A percentile compares a stretch with the other conserved stretches of the same genome.
These are phyloP conservation scores for Staurois parvus DNA, from an alignment of 2,797 vertebrate genomes.

Conservation along the genomic window DNA sequence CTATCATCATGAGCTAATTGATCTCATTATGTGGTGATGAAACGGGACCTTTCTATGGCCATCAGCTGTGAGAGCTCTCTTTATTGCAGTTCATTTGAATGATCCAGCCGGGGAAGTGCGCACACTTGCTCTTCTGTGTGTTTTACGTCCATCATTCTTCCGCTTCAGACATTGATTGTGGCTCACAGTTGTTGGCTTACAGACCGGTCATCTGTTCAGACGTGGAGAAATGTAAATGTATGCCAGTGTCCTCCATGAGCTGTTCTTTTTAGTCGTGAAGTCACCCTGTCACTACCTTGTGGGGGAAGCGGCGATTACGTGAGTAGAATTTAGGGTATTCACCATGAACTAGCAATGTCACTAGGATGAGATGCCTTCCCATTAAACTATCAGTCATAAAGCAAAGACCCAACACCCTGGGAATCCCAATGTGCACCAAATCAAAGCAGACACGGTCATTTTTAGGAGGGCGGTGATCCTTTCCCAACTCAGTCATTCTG, in stretches of 20 bases:
- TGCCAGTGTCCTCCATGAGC: background rate
- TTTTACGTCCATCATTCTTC: slow-evolving; percentile 39
- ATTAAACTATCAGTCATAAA: no score
- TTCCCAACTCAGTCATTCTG: no score
- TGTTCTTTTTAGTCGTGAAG: background rate
- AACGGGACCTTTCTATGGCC: slow-evolving; percentile 55
- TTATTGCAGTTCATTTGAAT: accelerated
- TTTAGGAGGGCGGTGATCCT: no score
- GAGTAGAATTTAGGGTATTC: no score
- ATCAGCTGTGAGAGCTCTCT: background rate
- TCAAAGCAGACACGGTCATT: no score
- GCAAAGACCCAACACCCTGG: no score
- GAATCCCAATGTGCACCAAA: no score
- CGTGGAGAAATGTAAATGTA: background rate
- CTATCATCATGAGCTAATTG: no score
- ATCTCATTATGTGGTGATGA: slow-evolving; percentile 50
- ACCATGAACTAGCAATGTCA: no score
- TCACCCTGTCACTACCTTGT: no score
- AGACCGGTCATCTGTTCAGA: slow-evolving; percentile 42
- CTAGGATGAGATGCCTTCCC: no score
- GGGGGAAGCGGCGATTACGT: no score
- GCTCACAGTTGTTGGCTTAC: slow-evolving; percentile 58
- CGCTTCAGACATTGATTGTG: slow-evolving; percentile 12
- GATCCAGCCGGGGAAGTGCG: slow-evolving; percentile 12
- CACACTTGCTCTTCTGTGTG: slow-evolving; percentile 51